phyloP scores from a whole-genome alignment of 2,797 vertebrate genomes.

The Rachycentron canadum region DNA sequence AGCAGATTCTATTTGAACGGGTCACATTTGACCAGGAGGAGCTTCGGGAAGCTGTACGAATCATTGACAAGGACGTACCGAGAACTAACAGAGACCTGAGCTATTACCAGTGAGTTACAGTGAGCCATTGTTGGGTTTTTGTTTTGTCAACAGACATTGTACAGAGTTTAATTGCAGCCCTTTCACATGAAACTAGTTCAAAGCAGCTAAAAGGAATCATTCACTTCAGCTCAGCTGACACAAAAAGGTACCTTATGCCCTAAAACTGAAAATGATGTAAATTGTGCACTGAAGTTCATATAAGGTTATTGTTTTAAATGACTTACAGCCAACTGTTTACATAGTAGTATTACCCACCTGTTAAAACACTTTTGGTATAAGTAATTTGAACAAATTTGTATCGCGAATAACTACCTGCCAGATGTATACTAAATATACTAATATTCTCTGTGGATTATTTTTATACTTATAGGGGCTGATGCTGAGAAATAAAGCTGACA shows the following conservation, averaged over 20 bases:
- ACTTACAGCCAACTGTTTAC: neutral
- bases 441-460: neutral
- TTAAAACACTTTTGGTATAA: neutral
- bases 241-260: neutral
- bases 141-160: neutral
- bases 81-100: conserved; percentile 85
- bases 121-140: conserved; percentile 5
- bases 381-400: too few relatives aligned
- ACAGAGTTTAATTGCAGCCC: neutral
- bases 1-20: conserved; percentile 85
- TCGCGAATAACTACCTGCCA: neutral
- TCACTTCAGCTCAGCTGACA: neutral
- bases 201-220: neutral
- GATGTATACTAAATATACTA: neutral
- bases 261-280: neutral
- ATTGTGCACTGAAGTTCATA: neutral
- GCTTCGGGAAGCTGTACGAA: conserved; percentile 85
- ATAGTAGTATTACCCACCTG: neutral
- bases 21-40: conserved; percentile 81
- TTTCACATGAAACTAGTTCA: neutral
- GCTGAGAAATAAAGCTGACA: neutral
- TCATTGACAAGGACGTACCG: conserved; percentile 88
- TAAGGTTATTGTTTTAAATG: neutral
- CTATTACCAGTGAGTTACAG: conserved; percentile 84
- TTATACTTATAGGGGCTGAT: neutral